Evolutionary conservation across 2,888 invertebrate genomes (phyloP).

Genomic region (Bruchidius siliquastri): DNA sequence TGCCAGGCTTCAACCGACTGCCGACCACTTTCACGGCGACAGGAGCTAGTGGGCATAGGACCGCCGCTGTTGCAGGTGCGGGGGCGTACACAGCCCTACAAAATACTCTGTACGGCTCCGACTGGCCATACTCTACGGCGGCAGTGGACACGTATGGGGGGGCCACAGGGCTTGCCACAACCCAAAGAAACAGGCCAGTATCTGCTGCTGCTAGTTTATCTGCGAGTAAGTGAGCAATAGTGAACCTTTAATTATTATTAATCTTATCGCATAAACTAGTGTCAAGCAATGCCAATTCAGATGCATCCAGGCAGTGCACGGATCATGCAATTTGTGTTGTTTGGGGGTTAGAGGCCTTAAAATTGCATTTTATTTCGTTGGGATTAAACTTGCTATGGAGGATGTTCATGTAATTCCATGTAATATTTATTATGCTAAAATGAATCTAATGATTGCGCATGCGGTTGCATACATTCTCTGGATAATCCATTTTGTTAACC

Average conservation of each 20-base stretch:
- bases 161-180: slow-evolving; percentile 13
- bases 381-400: too few species aligned
- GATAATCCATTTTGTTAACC: too few species aligned
- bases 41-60: slow-evolving; percentile 26
- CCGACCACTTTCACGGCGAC: slow-evolving; percentile 31
- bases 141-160: slow-evolving; percentile 17
- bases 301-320: too few species aligned
- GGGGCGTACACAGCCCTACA: slow-evolving; percentile 16
- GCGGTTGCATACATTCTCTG: too few species aligned
- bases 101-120: slow-evolving; percentile 27
- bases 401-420: too few species aligned
- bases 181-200: slow-evolving; percentile 47
- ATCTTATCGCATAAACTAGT: too few species aligned
- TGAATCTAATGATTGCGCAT: too few species aligned
- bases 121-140: slow-evolving; percentile 28
- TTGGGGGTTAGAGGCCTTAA: too few species aligned
- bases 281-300: too few species aligned
- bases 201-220: slow-evolving; percentile 67
- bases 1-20: slow-evolving; percentile 41
- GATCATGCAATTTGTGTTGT: too few species aligned
- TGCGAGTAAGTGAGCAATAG: slow-evolving; percentile 59
- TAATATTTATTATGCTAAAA: too few species aligned
- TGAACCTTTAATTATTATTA: background rate
- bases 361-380: too few species aligned
- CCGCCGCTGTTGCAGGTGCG: slow-evolving; percentile 18